phyloP scores from a whole-genome alignment of 2,797 vertebrate species.

The Trachops cirrhosus region DNA sequence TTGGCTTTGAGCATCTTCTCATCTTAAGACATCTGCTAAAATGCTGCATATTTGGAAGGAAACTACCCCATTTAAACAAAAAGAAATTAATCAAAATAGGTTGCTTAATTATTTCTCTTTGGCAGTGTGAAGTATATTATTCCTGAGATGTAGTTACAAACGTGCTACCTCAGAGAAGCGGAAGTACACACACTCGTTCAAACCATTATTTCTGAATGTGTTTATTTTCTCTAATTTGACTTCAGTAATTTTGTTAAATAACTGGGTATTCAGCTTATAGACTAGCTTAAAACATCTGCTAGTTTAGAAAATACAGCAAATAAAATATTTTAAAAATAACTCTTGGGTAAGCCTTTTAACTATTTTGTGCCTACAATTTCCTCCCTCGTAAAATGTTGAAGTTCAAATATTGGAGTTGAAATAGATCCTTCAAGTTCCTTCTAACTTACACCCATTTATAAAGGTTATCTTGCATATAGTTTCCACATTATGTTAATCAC shows the following conservation, averaged over 20 bases:
- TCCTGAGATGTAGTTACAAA: slow-evolving; percentile 12
- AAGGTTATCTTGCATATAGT: background rate
- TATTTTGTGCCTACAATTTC: background rate
- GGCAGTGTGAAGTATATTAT: slow-evolving; percentile 52
- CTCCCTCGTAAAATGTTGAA: background rate
- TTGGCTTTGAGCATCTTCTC: slow-evolving; percentile 51
- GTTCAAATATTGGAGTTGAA: slow-evolving; percentile 25
- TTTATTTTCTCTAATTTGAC: slow-evolving; percentile 74
- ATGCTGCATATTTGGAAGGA: background rate
- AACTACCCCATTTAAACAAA: slow-evolving; percentile 59
- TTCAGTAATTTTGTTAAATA: slow-evolving; percentile 76
- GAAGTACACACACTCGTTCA: slow-evolving; percentile 53
- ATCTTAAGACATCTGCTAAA: background rate
- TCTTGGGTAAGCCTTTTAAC: slow-evolving; percentile 45
- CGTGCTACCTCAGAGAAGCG: slow-evolving; percentile 35
- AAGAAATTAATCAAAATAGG: slow-evolving; percentile 68
- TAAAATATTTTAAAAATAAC: slow-evolving; percentile 67
- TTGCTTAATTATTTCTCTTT: slow-evolving; percentile 63
- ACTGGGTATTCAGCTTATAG: slow-evolving; percentile 59
- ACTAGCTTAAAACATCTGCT: slow-evolving; percentile 67
- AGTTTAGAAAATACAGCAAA: slow-evolving; percentile 70
- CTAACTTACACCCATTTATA: background rate
- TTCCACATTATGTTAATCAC: background rate
- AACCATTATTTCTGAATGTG: slow-evolving; percentile 64
- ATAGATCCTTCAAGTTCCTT: slow-evolving; percentile 4